Base-by-base conservation (phyloP, 2,797 vertebrate species). In the Periparus ater region DNA sequence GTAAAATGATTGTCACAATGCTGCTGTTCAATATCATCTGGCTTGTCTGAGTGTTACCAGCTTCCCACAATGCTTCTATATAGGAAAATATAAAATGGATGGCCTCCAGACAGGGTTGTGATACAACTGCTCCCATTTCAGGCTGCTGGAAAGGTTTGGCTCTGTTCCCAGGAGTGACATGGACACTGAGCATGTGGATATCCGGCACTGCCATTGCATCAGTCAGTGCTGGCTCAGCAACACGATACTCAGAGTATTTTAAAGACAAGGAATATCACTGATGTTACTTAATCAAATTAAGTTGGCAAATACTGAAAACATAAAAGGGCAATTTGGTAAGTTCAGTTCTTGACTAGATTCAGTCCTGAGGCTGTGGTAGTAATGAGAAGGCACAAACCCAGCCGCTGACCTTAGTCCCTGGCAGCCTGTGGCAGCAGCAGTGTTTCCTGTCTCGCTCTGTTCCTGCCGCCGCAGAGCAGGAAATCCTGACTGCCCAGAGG, bases 401-500 rank as follows among this genome's bases (percentile, higher is more conserved):
- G 68, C 53, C 19, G 36, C 36, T 97, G 94, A 97, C 91, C 94
- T 94, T 89, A 8, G 78, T 76, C 82, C 73, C 79, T 77, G 75
- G 58, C 75, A 65, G 66, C 90, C 90, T 8, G 21, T 65, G 91
- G 95, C 95, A 91, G 93, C 77, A 96, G 95, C 91, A 45, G 87
- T 8, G 51, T 95, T 97, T 96, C 95, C 97, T 91, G 91, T 93
- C 96, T 94, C 91, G 14, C 77, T 81, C 79, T 89, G 86, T 97
- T 97, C 92, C 91, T 91, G 93, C 93, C 81, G 73, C 93, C 70
- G 53, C 36, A 21, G 82, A 91, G 88, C 95, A 95, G 96, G 97
- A 98, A 98, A 97, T 96, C 95, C 96, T 96, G 95, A 36, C 85
- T 95, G 91, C 96, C 94, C 87, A 93, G 94, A 57, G 85, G 90